Evolutionary conservation across 2,888 invertebrate species (phyloP), one percentile per base, ranked within the genome.

Genomic region (Tolmerus cingulatus): DNA sequence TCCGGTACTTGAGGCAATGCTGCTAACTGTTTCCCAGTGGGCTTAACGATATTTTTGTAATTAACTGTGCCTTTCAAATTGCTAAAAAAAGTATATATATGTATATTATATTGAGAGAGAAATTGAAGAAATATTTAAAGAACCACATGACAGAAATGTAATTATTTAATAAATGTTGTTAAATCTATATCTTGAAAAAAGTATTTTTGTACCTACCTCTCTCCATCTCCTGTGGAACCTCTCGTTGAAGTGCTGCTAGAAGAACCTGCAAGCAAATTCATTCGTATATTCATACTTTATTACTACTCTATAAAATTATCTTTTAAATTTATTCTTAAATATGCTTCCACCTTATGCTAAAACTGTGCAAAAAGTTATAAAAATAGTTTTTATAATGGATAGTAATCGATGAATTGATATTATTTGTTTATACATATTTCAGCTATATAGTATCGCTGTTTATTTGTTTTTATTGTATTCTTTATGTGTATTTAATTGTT

Each of bases 31-130:
- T 87, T 81, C 40, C 30, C 81, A 86, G 46, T 86, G 74, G 81
- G 37, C 78, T 87, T 87, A 74, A 86, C 87, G 79, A 89, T 89
- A 77, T 89, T 89, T 76, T 88, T 89, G 77, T 89, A 89, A 84
- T 89, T 88, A 57, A 89, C 89, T 66, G 88, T 87, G 74, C 87
- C 89, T 74, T 88, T 89, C 1, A 89, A 14, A 16, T 51, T 66
- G 66, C 79, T 87, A 46, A 43, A 86, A 85, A 66, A 57, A 66
- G 27, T 12, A 12, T 12, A 12, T 34, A 66, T 19, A n/a, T 66
- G 81, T 81, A 79, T 66, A 86, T 12, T 40, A 40, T 40, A 40
- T 78, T 57, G 55, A 79, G 27, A 57, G 57, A 82, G 79, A 79
- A 79, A 79, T 82, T 82, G 66, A 66, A 57, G 14, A 82, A 82